Evolutionary conservation across 2,888 invertebrate genomes (phyloP).

Genomic region (Himalopsyche kuldschensis): DNA sequence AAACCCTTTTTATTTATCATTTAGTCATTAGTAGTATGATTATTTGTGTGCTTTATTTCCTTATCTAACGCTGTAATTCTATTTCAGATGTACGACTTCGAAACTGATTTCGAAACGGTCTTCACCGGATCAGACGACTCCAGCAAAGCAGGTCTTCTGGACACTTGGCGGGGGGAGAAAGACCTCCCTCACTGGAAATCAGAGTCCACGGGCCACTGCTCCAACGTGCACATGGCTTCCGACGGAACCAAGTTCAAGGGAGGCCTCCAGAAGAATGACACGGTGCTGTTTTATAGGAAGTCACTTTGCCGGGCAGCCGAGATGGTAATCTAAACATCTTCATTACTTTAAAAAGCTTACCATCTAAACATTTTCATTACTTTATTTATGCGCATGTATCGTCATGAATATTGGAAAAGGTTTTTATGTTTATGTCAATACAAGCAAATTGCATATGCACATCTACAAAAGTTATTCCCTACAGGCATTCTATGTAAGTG

Average conservation of each 20-base stretch:
- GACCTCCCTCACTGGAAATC: conserved; percentile 78
- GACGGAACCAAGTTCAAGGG: conserved; percentile 86
- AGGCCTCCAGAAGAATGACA: conserved; percentile 67
- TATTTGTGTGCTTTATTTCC: too few species aligned
- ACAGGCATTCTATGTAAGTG: too few species aligned
- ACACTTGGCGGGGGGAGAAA: conserved; percentile 73
- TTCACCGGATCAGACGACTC: conserved; percentile 64
- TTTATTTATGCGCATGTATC: too few species aligned
- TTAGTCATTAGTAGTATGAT: too few species aligned
- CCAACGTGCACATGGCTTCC: conserved; percentile 73
- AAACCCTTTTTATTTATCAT: too few species aligned
- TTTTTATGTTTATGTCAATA: too few species aligned
- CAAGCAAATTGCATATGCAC: too few species aligned
- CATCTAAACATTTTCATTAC: conserved; percentile 43
- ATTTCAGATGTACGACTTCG: conserved; percentile 81
- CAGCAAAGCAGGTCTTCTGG: conserved; percentile 68
- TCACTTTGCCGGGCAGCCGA: conserved; percentile 75
- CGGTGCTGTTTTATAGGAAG: conserved; percentile 66
- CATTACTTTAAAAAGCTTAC: not conserved
- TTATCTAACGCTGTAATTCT: not conserved
- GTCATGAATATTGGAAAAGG: too few species aligned
- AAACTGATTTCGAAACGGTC: conserved; percentile 76
- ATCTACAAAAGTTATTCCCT: too few species aligned
- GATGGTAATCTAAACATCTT: conserved; percentile 60
- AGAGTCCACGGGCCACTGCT: conserved; percentile 58